Base-by-base conservation (phyloP, 1,140 invertebrate genomes). In the Lepidurus apus region DNA sequence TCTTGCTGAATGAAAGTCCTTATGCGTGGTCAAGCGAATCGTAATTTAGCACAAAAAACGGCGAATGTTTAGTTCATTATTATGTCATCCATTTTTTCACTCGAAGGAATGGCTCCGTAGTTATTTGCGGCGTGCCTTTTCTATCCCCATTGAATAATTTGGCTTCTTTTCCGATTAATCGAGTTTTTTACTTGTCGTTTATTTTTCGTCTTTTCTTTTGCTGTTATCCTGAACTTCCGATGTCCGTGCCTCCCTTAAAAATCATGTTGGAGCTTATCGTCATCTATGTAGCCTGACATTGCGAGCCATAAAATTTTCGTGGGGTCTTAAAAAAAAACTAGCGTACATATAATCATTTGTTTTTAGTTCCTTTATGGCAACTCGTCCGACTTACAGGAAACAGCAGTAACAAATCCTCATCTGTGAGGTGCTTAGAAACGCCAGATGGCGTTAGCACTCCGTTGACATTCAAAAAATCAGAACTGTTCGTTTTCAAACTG, bases 211-310 rank as follows among this genome's bases (percentile, higher is more conserved):
- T 65, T 65, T 47, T 65, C 53, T 13, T 65, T 17, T 13, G 53
- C 13, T 65, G 53, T 65, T 65, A 13, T n/a, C 6, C 21, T 65
- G 21, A 65, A 65, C 53, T 65, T 65, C 53, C 53, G 21, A 65
- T 65, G 53, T 65, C 53, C 53, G 53, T 65, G 53, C 53, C 53
- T 65, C 53, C 53, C 53, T 21, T 65, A n/a, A 65, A 65, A 65
- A 65, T 65, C 53, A 65, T 65, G 53, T 65, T 65, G 53, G 53
- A 65, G 53, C 53, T 65, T 65, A 65, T 65, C 53, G 53, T 65
- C 53, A 65, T 17, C 53, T 65, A 65, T 65, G 53, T 65, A 65
- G 53, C 53, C 53, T 65, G 6, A 21, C 21, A 65, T 65, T 13
- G 53, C 53, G 53, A 65, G 53, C 53, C 53, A 65, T 65, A 65